These are phyloP conservation scores for Oncorhynchus nerka DNA, from an alignment of 2,113 vertebrate genomes.

Conservation along the genomic window DNA sequence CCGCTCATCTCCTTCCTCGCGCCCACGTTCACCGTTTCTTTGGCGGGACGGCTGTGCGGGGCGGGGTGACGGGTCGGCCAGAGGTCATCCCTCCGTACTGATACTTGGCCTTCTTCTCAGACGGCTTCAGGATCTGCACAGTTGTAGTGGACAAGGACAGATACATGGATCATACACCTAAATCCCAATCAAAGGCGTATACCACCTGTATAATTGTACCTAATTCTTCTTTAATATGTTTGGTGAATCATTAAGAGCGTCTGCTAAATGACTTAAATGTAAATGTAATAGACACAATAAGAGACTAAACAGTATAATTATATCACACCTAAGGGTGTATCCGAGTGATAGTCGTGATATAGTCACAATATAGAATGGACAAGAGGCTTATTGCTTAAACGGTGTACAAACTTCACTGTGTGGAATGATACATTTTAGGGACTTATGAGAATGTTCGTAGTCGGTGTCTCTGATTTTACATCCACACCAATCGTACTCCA, in stretches of 20 bases:
- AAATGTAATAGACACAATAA: too few species aligned
- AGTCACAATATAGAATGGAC: too few species aligned
- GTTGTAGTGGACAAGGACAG: neutral
- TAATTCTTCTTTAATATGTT: neutral
- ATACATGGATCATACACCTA: neutral
- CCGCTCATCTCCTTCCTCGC: neutral
- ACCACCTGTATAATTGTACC: neutral
- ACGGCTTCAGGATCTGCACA: slow-evolving; percentile 91
- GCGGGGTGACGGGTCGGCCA: slow-evolving; percentile 90
- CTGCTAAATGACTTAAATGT: too few species aligned
- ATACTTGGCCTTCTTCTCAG: slow-evolving; percentile 98
- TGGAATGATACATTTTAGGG: neutral
- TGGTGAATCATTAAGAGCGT: neutral
- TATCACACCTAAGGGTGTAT: too few species aligned
- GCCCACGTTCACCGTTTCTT: slow-evolving; percentile 85
- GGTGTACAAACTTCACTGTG: too few species aligned
- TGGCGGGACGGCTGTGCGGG: slow-evolving; percentile 92
- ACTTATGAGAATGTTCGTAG: neutral
- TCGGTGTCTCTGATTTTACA: neutral
- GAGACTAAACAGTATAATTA: too few species aligned
- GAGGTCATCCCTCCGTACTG: slow-evolving; percentile 95
- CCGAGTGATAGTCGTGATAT: too few species aligned
- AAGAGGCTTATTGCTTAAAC: too few species aligned
- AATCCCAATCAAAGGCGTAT: neutral
- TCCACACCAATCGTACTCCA: too few species aligned